Evolutionary conservation across 2,888 invertebrate species (phyloP).

Genomic region (Colletes collaris): DNA sequence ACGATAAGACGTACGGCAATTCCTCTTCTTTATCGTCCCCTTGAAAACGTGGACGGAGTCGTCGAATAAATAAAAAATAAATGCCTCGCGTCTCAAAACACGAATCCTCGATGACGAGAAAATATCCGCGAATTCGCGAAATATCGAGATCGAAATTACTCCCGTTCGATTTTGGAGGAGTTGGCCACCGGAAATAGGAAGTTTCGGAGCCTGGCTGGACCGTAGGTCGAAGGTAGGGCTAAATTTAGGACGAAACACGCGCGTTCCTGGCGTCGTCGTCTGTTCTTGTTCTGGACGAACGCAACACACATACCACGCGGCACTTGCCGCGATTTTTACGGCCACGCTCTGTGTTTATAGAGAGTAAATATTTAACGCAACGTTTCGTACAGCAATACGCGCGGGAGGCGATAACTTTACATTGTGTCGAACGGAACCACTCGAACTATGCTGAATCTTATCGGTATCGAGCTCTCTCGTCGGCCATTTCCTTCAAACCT

Average conservation of each 20-base stretch:
- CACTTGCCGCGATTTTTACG: conserved; percentile 55
- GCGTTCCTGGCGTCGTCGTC: conserved; percentile 34
- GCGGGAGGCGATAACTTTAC: conserved; percentile 36
- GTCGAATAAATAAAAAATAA: no score
- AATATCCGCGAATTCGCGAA: no score
- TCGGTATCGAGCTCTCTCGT: neutral
- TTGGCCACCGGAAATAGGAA: neutral
- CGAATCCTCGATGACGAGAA: no score
- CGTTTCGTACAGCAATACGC: conserved; percentile 28
- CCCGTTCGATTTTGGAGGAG: no score
- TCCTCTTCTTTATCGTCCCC: neutral
- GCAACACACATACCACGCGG: conserved; percentile 28
- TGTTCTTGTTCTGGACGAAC: conserved; percentile 17
- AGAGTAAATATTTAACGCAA: conserved; percentile 68
- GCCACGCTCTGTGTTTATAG: conserved; percentile 56
- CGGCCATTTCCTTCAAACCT: neutral
- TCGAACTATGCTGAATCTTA: neutral
- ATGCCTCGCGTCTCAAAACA: no score
- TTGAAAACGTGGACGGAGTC: no score
- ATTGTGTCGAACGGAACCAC: conserved; percentile 10
- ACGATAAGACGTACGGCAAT: conserved; percentile 33
- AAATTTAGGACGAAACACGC: neutral
- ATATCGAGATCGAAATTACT: no score
- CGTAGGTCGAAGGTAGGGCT: neutral
- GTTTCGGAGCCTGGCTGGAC: neutral